phyloP scores from a whole-genome alignment of 2,797 vertebrate genomes.

The Phaenicophaeus curvirostris region DNA sequence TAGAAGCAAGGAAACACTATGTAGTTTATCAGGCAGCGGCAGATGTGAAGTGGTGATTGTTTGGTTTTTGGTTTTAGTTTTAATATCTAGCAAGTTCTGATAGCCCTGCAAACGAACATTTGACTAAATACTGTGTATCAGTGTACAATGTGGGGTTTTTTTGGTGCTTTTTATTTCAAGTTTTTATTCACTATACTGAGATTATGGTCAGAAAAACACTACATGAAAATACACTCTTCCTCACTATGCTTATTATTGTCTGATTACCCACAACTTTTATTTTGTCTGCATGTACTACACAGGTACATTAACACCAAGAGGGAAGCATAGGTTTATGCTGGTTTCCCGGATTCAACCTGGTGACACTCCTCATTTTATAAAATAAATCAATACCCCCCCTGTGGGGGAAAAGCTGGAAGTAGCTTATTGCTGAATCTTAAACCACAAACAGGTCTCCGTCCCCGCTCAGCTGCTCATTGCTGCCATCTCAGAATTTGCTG shows the following conservation, averaged over 20 bases:
- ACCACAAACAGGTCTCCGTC: neutral
- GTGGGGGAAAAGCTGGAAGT: neutral
- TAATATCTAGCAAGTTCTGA: neutral
- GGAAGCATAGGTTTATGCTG: neutral
- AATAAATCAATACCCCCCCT: neutral
- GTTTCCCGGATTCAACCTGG: neutral
- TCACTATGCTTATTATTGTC: neutral
- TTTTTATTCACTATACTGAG: neutral
- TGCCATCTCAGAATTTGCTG: neutral
- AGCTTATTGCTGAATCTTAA: neutral
- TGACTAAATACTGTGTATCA: neutral
- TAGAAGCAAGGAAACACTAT: neutral
- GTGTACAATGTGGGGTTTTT: neutral
- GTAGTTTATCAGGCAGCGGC: neutral
- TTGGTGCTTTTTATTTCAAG: neutral
- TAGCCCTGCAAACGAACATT: neutral
- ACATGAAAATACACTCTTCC: neutral
- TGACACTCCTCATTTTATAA: neutral
- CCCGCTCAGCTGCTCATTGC: neutral
- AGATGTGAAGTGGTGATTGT: neutral
- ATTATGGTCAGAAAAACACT: neutral
- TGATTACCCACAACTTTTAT: neutral
- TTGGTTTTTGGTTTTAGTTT: neutral
- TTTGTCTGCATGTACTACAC: neutral
- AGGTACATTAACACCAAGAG: neutral